Evolutionary conservation across 2,888 invertebrate species (phyloP).

Genomic region (Drymonia ruficornis): DNA sequence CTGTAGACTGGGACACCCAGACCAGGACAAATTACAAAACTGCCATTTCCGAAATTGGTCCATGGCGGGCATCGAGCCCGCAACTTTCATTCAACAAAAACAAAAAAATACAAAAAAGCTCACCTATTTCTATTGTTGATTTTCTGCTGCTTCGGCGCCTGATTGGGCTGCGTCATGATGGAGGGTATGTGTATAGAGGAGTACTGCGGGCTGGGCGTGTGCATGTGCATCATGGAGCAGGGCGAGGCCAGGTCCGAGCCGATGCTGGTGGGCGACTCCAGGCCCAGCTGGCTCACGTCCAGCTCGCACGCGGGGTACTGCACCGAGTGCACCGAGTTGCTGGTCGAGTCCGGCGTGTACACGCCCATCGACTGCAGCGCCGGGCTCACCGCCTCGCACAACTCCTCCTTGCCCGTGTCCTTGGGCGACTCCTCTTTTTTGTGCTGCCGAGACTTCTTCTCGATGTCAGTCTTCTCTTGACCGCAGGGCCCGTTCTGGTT

Average conservation of each 20-base stretch:
- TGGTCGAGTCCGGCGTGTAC: conserved; percentile 93
- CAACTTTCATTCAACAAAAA: too few relatives aligned
- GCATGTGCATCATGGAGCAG: conserved; percentile 88
- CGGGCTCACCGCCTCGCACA: conserved; percentile 78
- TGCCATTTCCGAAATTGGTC: too few relatives aligned
- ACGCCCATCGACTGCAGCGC: conserved; percentile 93
- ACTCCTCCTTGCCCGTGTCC: conserved; percentile 71
- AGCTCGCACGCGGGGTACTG: conserved; percentile 92
- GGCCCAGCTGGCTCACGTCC: conserved; percentile 92
- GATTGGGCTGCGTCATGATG: conserved; percentile 80
- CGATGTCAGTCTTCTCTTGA: conserved; percentile 72
- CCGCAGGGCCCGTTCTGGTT: conserved; percentile 70
- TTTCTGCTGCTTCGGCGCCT: conserved; percentile 79
- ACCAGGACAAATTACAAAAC: too few relatives aligned
- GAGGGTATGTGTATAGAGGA: conserved; percentile 78
- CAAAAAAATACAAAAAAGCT: conserved; percentile 20
- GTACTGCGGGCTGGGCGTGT: conserved; percentile 85
- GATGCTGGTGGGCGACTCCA: conserved; percentile 95
- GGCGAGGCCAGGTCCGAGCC: conserved; percentile 93
- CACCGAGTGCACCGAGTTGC: conserved; percentile 92
- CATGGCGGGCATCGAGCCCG: too few relatives aligned
- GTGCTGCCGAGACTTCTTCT: conserved; percentile 71
- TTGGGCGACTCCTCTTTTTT: conserved; percentile 77
- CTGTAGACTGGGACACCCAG: too few relatives aligned
- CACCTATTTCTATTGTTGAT: conserved; percentile 78